Percentiles rank a stretch among this genome's conserved stretches.
Evolutionary conservation across 2,113 vertebrate genomes (phyloP).

Genomic region (Xyliphius kryptos): DNA sequence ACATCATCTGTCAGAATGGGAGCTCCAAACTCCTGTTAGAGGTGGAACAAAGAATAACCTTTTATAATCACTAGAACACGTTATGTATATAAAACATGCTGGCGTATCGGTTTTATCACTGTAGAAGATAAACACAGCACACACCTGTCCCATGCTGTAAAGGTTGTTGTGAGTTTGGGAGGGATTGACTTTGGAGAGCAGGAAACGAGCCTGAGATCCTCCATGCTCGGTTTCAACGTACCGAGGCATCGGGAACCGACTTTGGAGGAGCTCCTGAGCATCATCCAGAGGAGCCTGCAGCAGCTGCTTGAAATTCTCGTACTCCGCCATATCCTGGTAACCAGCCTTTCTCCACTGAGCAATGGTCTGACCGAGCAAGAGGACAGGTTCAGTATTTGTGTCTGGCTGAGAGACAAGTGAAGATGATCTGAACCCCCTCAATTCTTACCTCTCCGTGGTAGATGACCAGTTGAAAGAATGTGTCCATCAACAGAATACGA

Average conservation of each 20-base stretch:
- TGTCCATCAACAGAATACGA: slow-evolving; percentile 96
- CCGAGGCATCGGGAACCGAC: slow-evolving; percentile 91
- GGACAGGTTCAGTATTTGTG: too few species aligned
- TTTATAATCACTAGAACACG: background rate
- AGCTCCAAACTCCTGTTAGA: slow-evolving; percentile 84
- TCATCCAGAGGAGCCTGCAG: slow-evolving; percentile 91
- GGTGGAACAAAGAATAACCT: background rate
- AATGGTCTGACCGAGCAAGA: slow-evolving; percentile 69
- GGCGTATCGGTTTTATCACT: too few species aligned
- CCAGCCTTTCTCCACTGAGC: slow-evolving; percentile 94
- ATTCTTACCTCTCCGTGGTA: slow-evolving; percentile 91
- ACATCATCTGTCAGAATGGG: slow-evolving; percentile 96
- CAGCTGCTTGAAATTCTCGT: slow-evolving; percentile 90
- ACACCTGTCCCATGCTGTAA: slow-evolving; percentile 95
- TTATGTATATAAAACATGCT: too few species aligned
- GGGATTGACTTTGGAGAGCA: slow-evolving; percentile 97
- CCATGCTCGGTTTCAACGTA: slow-evolving; percentile 97
- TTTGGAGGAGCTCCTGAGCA: slow-evolving; percentile 92
- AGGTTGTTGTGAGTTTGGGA: slow-evolving; percentile 98
- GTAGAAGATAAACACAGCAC: slow-evolving; percentile 18
- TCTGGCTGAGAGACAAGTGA: too few species aligned
- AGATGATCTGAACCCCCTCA: background rate
- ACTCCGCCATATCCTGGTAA: slow-evolving; percentile 92
- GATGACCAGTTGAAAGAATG: slow-evolving; percentile 97
- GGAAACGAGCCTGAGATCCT: slow-evolving; percentile 86